These are phyloP conservation scores for Amphibalanus amphitrite DNA, from an alignment of 1,140 invertebrate species.

Conservation along the genomic window DNA sequence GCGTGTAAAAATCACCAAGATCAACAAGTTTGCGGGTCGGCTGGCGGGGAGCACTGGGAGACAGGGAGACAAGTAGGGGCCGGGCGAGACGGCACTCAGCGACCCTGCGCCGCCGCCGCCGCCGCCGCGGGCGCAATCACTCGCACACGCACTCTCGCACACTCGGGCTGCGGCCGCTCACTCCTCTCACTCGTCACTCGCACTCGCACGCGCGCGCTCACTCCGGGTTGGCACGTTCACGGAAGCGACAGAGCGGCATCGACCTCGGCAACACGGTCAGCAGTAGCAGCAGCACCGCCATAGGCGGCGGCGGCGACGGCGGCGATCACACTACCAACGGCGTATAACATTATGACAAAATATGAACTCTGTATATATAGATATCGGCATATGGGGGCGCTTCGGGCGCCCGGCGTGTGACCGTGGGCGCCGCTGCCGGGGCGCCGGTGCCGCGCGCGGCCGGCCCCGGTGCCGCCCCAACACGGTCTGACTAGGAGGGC, in stretches of 20 bases:
- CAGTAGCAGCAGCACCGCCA: no score
- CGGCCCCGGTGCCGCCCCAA: neutral
- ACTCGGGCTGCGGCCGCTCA: no score
- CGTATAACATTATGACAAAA: neutral
- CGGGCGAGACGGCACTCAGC: neutral
- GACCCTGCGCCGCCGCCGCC: slow-evolving; percentile 8
- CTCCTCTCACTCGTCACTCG: no score
- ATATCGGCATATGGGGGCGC: neutral
- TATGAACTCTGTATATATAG: slow-evolving; percentile 2
- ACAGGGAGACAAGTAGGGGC: neutral
- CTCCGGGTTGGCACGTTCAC: no score
- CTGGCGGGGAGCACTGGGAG: neutral
- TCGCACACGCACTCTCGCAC: no score
- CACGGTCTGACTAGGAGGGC: neutral
- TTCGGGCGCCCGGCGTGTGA: neutral
- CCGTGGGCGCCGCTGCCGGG: no score
- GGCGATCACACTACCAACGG: neutral
- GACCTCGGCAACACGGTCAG: no score
- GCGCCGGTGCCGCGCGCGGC: no score
- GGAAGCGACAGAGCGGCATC: no score
- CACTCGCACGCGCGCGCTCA: no score
- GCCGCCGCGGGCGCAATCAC: slow-evolving; percentile 14
- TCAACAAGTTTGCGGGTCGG: neutral
- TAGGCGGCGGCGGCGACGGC: no score
- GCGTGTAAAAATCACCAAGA: neutral